Evolutionary conservation across 1,140 invertebrate species (phyloP).

Genomic region (Microplitis mediator): DNA sequence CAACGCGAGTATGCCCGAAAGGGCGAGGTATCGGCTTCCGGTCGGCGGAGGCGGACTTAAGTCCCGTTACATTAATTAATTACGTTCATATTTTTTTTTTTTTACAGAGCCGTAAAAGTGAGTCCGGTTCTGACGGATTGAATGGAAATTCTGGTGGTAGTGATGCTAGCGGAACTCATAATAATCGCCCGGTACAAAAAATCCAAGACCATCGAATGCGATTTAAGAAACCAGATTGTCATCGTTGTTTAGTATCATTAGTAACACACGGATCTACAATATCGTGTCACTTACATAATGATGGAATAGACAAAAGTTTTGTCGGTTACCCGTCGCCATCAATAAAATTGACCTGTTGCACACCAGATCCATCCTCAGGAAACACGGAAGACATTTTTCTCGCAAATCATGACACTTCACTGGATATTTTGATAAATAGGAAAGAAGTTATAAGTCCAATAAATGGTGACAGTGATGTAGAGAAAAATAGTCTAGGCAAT

Average conservation of each 20-base stretch:
- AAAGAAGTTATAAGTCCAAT: conserved; percentile 44
- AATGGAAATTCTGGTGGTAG: conserved; percentile 53
- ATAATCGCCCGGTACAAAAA: conserved; percentile 41
- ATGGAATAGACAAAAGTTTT: conserved; percentile 62
- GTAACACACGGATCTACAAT: conserved; percentile 74
- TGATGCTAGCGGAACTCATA: conserved; percentile 51
- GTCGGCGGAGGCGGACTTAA: too few relatives aligned
- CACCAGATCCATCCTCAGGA: conserved; percentile 47
- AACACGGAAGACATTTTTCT: conserved; percentile 59
- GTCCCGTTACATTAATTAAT: too few relatives aligned
- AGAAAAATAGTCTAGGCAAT: conserved; percentile 60
- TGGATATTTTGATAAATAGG: conserved; percentile 37
- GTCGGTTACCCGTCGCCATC: conserved; percentile 67
- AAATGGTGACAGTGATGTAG: conserved; percentile 56
- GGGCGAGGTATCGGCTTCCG: too few relatives aligned
- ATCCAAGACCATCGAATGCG: conserved; percentile 39
- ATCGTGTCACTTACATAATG: conserved; percentile 64
- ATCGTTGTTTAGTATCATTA: conserved; percentile 52
- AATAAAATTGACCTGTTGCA: conserved; percentile 44
- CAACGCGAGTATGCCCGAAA: too few relatives aligned
- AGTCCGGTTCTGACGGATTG: conserved; percentile 66
- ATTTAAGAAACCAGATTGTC: conserved; percentile 37
- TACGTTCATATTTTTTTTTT: conserved; percentile 25
- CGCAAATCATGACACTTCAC: conserved; percentile 25
- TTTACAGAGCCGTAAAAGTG: conserved; percentile 63